Conservation (phyloP, 2,888 invertebrate genomes). For the Erebia aethiops region DNA sequence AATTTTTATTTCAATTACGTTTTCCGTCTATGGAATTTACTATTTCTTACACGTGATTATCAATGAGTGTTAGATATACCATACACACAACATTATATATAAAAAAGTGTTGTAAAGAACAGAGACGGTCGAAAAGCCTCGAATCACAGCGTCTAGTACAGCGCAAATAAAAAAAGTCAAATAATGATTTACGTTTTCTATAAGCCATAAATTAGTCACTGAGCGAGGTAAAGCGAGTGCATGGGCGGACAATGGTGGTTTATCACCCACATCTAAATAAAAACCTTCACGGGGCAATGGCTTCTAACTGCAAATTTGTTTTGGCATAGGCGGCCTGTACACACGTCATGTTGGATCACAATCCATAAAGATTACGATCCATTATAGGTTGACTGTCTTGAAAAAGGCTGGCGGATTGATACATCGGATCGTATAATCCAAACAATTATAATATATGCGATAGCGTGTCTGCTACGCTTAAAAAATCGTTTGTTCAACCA, state of each 20-base stretch:
- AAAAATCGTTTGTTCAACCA: too few relatives aligned
- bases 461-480: too few relatives aligned
- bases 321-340: not conserved
- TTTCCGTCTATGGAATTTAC: not conserved
- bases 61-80: not conserved
- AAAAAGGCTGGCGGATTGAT: too few relatives aligned
- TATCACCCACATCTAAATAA: slow-evolving; percentile 55
- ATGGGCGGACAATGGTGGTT: slow-evolving; percentile 56
- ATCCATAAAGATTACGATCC: too few relatives aligned
- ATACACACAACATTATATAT: slow-evolving; percentile 1
- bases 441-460: too few relatives aligned
- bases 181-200: slow-evolving; percentile 20
- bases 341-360: too few relatives aligned
- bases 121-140: slow-evolving; percentile 5
- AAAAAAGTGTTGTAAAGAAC: not conserved
- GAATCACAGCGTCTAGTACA: slow-evolving; percentile 16
- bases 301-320: slow-evolving; percentile 8
- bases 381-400: too few relatives aligned
- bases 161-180: slow-evolving; percentile 21
- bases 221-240: slow-evolving; percentile 45
- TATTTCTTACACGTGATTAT: slow-evolving; percentile 4
- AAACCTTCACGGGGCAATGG: slow-evolving; percentile 57
- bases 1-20: not conserved
- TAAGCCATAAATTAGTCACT: slow-evolving; percentile 27
- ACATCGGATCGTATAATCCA: too few relatives aligned